phyloP scores from a whole-genome alignment of 2,113 vertebrate species.

The Paramormyrops kingsleyae region DNA sequence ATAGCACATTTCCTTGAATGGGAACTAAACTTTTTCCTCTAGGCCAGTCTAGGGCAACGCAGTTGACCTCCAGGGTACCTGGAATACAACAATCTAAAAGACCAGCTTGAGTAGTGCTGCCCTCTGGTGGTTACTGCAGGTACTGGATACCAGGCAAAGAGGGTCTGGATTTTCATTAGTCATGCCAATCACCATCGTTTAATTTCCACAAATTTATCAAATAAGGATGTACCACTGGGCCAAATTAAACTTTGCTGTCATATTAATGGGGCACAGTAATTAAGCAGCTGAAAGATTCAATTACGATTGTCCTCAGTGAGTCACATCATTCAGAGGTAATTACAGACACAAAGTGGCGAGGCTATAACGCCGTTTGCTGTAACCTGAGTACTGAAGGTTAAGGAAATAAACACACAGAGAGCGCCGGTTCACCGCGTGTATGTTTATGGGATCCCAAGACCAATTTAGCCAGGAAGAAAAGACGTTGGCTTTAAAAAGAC shows the following conservation, averaged over 20 bases:
- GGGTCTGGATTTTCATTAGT: neutral
- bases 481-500: neutral
- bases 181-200: neutral
- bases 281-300: constrained; percentile 14
- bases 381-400: neutral
- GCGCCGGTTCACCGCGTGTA: neutral
- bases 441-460: neutral
- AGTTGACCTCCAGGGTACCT: neutral
- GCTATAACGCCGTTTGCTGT: neutral
- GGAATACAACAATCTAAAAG: neutral
- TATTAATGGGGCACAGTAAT: neutral
- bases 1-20: neutral
- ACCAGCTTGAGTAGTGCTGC: neutral
- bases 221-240: neutral
- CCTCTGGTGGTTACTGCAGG: neutral
- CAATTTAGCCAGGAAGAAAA: neutral
- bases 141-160: neutral
- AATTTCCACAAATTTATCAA: constrained; percentile 8
- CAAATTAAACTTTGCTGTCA: neutral
- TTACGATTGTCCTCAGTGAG: neutral
- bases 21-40: neutral
- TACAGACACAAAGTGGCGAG: neutral
- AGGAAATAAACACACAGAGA: neutral
- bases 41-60: no score
- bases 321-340: neutral